A percentile compares a stretch with the other conserved stretches of the same genome.
phyloP scores from a whole-genome alignment of 2,113 vertebrate species.

The Spermophilus dauricus region DNA sequence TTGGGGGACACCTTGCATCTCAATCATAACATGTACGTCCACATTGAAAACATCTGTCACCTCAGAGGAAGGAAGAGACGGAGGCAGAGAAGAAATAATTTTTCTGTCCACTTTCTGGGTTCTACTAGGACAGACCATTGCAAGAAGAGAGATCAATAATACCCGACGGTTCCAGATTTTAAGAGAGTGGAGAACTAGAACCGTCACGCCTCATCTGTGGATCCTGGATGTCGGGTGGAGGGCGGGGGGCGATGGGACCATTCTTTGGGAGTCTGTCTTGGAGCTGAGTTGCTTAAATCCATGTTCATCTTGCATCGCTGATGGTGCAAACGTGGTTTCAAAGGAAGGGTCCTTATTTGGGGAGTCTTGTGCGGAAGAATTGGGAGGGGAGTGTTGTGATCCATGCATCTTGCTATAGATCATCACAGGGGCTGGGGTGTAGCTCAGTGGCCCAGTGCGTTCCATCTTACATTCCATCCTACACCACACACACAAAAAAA shows the following conservation, averaged over 20 bases:
- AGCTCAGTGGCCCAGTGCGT: too few relatives aligned
- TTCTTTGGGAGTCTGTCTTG: background rate
- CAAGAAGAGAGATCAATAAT: background rate
- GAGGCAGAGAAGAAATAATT: background rate
- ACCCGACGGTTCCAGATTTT: background rate
- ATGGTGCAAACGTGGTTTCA: rapidly evolving
- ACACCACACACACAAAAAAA: background rate
- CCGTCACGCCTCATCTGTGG: rapidly evolving
- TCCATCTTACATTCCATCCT: background rate
- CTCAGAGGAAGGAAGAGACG: background rate
- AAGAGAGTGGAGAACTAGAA: too few relatives aligned
- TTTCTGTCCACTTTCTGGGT: background rate
- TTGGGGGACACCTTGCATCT: too few relatives aligned
- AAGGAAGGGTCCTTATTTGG: background rate
- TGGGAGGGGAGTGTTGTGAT: rapidly evolving
- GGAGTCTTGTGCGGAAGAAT: rapidly evolving
- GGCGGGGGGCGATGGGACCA: background rate
- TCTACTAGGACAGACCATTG: background rate
- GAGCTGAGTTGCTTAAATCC: rapidly evolving
- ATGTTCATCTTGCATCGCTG: rapidly evolving
- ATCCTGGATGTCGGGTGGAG: too few relatives aligned
- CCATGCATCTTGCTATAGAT: background rate
- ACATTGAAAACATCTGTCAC: too few relatives aligned
- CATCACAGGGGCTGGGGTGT: background rate
- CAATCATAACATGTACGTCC: too few relatives aligned